phyloP scores from a whole-genome alignment of 2,113 vertebrate genomes.

The Ceratotherium simum region DNA sequence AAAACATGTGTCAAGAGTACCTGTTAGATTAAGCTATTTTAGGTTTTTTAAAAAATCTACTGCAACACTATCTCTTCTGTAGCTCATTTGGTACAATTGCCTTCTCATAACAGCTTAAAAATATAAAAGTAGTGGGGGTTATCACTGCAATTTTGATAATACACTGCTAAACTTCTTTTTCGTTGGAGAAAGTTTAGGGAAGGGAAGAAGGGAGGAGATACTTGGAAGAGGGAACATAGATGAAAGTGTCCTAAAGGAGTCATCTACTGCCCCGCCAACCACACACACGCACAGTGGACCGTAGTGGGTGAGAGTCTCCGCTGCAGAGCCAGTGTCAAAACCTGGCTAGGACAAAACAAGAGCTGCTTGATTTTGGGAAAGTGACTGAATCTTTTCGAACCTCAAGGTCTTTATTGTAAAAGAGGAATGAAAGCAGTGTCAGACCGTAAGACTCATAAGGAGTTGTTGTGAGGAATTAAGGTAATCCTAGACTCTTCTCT shows the following conservation, averaged over 20 bases:
- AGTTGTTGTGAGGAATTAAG: background rate
- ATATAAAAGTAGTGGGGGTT: background rate
- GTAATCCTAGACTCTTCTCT: background rate
- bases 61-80: background rate
- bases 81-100: background rate
- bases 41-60: background rate
- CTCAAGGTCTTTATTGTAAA: background rate
- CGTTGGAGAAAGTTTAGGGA: background rate
- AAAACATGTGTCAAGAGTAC: background rate
- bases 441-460: accelerated
- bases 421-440: background rate
- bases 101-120: conserved; percentile 42
- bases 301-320: background rate
- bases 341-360: background rate
- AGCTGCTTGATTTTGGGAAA: background rate
- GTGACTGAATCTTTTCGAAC: background rate
- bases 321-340: background rate
- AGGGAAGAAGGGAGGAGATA: background rate
- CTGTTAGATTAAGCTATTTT: background rate
- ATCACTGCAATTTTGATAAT: background rate
- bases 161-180: background rate
- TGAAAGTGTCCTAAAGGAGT: background rate
- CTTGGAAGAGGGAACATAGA: background rate
- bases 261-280: accelerated
- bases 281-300: background rate